Conservation (phyloP, 2,888 invertebrate species). For the Brachynemurus nebulosus region DNA sequence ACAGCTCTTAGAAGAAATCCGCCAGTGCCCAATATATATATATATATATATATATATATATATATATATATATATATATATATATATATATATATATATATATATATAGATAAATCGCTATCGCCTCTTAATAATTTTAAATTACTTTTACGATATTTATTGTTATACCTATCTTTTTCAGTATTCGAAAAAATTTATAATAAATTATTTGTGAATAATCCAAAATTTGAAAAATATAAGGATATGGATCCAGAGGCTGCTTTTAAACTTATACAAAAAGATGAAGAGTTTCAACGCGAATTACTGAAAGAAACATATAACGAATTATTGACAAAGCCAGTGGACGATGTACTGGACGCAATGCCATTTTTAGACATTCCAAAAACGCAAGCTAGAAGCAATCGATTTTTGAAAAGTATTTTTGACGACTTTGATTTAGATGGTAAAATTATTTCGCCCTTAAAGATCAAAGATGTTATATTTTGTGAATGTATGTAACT, state of each 20-base stretch:
- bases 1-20: too few relatives aligned
- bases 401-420: background rate
- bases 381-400: background rate
- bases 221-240: background rate
- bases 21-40: too few relatives aligned
- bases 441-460: background rate
- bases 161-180: too few relatives aligned
- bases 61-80: too few relatives aligned
- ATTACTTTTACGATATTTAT: background rate
- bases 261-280: background rate
- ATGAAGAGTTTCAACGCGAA: background rate
- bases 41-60: too few relatives aligned
- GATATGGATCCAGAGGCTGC: background rate
- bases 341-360: background rate
- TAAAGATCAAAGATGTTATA: background rate
- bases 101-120: too few relatives aligned
- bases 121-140: too few relatives aligned
- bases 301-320: background rate
- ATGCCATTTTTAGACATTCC: background rate
- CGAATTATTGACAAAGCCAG: background rate
- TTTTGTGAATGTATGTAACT: background rate
- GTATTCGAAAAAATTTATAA: background rate
- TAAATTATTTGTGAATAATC: background rate
- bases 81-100: too few relatives aligned
- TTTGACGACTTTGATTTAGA: background rate